These are phyloP conservation scores for Columba janthina DNA, from an alignment of 2,113 vertebrate genomes.

Conservation along the genomic window DNA sequence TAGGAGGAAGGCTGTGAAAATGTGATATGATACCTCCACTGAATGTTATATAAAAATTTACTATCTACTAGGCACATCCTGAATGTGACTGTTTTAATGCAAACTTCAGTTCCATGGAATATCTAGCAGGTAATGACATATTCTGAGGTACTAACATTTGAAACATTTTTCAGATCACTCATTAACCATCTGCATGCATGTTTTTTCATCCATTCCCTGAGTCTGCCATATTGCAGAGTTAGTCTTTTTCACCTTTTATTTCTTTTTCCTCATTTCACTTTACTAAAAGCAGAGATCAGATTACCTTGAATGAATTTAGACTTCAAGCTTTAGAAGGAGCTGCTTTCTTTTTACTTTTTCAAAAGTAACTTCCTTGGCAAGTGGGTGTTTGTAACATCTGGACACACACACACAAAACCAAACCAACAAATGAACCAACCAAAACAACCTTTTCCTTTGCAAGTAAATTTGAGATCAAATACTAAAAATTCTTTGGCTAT, in stretches of 20 bases:
- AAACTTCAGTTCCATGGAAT: background rate
- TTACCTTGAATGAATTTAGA: background rate
- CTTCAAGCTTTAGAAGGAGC: background rate
- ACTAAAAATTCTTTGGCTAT: background rate
- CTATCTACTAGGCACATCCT: background rate
- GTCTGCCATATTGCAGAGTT: background rate
- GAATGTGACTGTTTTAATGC: constrained; percentile 8
- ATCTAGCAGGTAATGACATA: constrained; percentile 21
- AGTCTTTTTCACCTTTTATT: background rate
- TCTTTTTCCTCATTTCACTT: background rate
- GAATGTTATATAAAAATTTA: constrained; percentile 35
- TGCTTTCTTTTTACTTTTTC: background rate
- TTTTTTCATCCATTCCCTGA: background rate
- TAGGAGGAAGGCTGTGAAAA: constrained; percentile 16
- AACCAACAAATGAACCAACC: too few relatives aligned
- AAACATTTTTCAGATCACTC: constrained; percentile 16
- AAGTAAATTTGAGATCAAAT: background rate
- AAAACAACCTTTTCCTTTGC: background rate
- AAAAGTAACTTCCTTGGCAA: background rate
- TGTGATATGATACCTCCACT: constrained; percentile 2
- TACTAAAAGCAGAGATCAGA: background rate
- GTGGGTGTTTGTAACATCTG: background rate
- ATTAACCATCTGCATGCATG: background rate
- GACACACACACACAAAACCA: background rate
- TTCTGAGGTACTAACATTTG: background rate